These are phyloP conservation scores for Catostylus mosaicus DNA, from an alignment of 30 jellyfish, hydroid and myxozoan genomes.

Conservation along the genomic window DNA sequence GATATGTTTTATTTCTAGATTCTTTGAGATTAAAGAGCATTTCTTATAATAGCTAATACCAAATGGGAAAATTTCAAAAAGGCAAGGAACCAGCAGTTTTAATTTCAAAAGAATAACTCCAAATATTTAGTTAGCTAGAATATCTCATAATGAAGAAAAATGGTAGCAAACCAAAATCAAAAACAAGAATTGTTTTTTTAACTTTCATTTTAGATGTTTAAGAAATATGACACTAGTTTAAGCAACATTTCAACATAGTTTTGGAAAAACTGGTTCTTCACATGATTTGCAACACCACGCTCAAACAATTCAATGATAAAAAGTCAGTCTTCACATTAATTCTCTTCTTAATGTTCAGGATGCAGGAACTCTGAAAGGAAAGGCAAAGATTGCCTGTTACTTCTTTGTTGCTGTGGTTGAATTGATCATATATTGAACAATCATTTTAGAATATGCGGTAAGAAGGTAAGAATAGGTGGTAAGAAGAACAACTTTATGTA, in stretches of 20 bases:
- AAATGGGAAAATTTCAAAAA: too few relatives aligned
- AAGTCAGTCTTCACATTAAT: neutral
- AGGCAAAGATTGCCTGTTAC: neutral
- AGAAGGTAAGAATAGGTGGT: neutral
- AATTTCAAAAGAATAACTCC: too few relatives aligned
- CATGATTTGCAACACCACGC: neutral
- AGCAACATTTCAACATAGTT: neutral
- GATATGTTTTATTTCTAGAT: too few relatives aligned
- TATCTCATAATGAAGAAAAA: too few relatives aligned
- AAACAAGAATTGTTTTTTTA: too few relatives aligned
- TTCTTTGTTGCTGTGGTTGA: too few relatives aligned
- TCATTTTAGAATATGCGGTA: too few relatives aligned
- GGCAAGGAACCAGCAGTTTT: too few relatives aligned
- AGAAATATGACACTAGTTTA: neutral
- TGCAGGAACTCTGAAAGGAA: constrained; percentile 25
- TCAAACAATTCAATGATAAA: neutral
- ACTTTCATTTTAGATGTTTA: neutral
- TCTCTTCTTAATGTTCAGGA: constrained; percentile 22
- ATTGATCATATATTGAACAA: neutral
- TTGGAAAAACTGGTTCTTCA: neutral
- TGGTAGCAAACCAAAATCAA: too few relatives aligned
- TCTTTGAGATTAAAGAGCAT: too few relatives aligned
- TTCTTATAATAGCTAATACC: too few relatives aligned
- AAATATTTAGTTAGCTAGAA: too few relatives aligned
- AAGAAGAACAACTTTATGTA: neutral